A percentile compares a stretch with the other conserved stretches of the same genome.
Evolutionary conservation across 2,797 vertebrate genomes (phyloP).

Genomic region (Lagocephalus sceleratus): DNA sequence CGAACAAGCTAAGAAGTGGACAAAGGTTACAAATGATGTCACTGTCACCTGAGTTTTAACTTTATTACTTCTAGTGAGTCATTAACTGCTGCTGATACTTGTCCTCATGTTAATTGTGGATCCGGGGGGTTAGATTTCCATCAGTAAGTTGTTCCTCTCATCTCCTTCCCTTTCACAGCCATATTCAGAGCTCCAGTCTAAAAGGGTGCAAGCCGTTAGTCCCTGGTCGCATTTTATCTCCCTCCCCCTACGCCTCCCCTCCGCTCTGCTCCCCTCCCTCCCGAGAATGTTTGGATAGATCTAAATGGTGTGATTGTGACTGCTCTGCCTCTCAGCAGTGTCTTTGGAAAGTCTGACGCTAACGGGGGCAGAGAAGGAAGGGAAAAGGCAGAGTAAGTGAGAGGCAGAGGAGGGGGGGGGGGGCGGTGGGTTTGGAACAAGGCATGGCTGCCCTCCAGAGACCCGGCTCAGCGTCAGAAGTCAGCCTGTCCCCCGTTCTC

Average conservation of each 20-base stretch:
- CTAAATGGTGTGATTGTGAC: conserved; percentile 81
- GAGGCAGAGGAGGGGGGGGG: conserved; percentile 58
- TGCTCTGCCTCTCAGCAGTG: conserved; percentile 61
- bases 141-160: conserved; percentile 13
- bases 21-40: no score
- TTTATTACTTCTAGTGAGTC: no score
- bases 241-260: conserved; percentile 46
- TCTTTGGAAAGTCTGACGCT: conserved; percentile 82
- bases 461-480: conserved; percentile 59
- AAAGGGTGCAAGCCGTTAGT: conserved; percentile 59
- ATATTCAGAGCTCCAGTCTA: conserved; percentile 57
- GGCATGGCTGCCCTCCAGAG: conserved; percentile 79
- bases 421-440: conserved; percentile 78
- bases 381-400: conserved; percentile 41
- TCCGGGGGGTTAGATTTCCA: no score
- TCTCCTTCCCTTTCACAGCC: conserved; percentile 35
- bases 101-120: no score
- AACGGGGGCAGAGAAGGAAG: conserved; percentile 64
- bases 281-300: conserved; percentile 75
- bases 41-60: no score
- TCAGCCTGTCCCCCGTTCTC: conserved; percentile 35
- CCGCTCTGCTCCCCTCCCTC: conserved; percentile 28
- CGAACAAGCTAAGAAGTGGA: no score
- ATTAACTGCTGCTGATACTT: no score
- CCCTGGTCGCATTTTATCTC: conserved; percentile 45